phyloP scores from a whole-genome alignment of 2,888 invertebrate genomes.

The Agrochola lychnidis region DNA sequence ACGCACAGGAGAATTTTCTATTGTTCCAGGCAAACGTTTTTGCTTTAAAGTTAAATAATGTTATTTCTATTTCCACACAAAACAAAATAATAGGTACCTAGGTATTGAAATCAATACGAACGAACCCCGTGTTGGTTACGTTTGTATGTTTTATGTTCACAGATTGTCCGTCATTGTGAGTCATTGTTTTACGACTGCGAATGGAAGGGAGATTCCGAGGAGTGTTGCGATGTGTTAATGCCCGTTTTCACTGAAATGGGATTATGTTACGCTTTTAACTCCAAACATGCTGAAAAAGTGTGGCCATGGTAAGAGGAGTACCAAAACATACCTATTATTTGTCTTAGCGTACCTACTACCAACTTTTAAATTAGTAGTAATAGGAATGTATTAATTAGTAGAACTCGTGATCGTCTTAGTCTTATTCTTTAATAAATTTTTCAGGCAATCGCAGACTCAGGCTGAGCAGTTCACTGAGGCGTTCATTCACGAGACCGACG shows the following conservation, averaged over 20 bases:
- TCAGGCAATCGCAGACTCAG: slow-evolving; percentile 83
- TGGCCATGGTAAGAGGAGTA: slow-evolving; percentile 88
- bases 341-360: neutral
- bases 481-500: slow-evolving; percentile 92
- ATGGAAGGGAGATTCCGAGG: slow-evolving; percentile 92
- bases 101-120: slow-evolving; percentile 1
- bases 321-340: neutral
- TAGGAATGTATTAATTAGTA: neutral
- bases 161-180: slow-evolving; percentile 92
- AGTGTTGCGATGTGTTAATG: slow-evolving; percentile 92
- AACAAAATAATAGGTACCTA: neutral
- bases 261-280: slow-evolving; percentile 94
- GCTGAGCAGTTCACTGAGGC: slow-evolving; percentile 86
- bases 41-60: neutral
- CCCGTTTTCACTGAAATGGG: slow-evolving; percentile 94
- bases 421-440: slow-evolving; percentile 48
- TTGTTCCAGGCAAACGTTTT: neutral
- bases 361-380: neutral
- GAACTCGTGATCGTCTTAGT: neutral
- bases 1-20: neutral
- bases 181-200: slow-evolving; percentile 91
- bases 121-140: neutral
- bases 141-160: slow-evolving; percentile 29
- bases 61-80: neutral
- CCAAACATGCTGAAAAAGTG: slow-evolving; percentile 89